A percentile compares a stretch with the other conserved stretches of the same genome.
These are phyloP conservation scores for Dolichoris vasculosae DNA, from an alignment of 1,140 invertebrate genomes.

Conservation along the genomic window DNA sequence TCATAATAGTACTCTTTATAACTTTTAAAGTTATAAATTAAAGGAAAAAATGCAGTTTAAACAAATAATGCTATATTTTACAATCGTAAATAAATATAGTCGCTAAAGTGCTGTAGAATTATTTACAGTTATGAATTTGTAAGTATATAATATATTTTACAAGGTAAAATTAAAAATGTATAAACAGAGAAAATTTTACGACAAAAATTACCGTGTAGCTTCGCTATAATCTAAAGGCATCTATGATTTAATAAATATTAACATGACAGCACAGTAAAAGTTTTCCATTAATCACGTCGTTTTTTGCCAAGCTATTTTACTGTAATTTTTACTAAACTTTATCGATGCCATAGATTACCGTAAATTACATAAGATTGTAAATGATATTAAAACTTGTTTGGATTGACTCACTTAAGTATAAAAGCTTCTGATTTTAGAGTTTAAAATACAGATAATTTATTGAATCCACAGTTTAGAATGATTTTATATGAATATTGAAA, in stretches of 20 bases:
- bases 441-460: background rate
- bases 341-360: conserved; percentile 9
- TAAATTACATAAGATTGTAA: background rate
- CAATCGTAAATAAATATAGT: background rate
- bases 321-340: conserved; percentile 2
- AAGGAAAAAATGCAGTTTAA: background rate
- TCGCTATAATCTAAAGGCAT: background rate
- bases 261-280: background rate
- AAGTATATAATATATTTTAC: background rate
- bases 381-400: background rate
- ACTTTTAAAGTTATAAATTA: background rate
- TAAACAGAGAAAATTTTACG: background rate
- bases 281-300: background rate
- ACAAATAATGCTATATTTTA: conserved; percentile 2
- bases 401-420: background rate
- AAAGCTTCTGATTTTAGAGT: background rate
- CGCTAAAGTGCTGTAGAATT: background rate
- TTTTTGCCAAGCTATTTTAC: background rate
- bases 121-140: background rate
- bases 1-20: background rate
- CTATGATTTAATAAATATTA: conserved; percentile 19
- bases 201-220: background rate
- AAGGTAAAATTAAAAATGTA: background rate
- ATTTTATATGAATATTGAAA: background rate
- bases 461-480: background rate